A percentile compares a stretch with the other conserved stretches of the same genome.
These are phyloP conservation scores for Ctena decussata DNA, from an alignment of 2,888 invertebrate species.

Conservation along the genomic window DNA sequence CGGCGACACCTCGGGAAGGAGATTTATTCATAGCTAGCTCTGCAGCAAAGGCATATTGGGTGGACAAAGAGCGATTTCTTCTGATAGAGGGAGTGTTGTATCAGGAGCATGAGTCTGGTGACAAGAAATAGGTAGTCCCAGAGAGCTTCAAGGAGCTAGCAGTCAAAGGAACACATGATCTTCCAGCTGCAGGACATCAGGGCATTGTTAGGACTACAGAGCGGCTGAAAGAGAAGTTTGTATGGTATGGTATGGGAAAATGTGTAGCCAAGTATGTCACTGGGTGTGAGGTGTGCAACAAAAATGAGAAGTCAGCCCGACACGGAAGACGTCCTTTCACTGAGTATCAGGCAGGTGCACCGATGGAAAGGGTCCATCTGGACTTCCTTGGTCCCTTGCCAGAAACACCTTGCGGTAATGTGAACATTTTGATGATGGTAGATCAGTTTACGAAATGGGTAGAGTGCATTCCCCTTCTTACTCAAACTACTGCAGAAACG, in stretches of 20 bases:
- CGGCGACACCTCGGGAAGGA: neutral
- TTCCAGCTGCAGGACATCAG: conserved; percentile 27
- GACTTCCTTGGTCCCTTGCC: conserved; percentile 21
- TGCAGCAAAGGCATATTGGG: conserved; percentile 22
- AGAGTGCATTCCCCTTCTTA: neutral
- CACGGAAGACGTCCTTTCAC: neutral
- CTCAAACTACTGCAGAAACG: neutral
- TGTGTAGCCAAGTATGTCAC: neutral
- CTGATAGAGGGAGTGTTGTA: neutral
- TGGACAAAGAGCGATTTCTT: neutral
- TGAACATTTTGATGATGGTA: conserved; percentile 27
- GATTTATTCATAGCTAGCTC: neutral
- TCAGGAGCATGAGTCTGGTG: neutral
- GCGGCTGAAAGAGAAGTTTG: conserved; percentile 17
- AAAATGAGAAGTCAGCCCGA: neutral
- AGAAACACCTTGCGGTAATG: conserved; percentile 9
- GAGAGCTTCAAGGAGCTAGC: neutral
- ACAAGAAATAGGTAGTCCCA: conserved; percentile 8
- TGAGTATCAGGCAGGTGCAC: conserved; percentile 22
- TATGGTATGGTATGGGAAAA: neutral
- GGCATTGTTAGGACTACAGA: conserved; percentile 15
- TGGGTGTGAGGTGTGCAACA: conserved; percentile 1
- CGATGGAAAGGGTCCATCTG: conserved; percentile 23
- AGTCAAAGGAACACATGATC: neutral
- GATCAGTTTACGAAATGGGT: conserved; percentile 25